Percentiles rank a stretch among this genome's conserved stretches.
Evolutionary conservation across 2,797 vertebrate genomes (phyloP).

Genomic region (Crenichthys baileyi): DNA sequence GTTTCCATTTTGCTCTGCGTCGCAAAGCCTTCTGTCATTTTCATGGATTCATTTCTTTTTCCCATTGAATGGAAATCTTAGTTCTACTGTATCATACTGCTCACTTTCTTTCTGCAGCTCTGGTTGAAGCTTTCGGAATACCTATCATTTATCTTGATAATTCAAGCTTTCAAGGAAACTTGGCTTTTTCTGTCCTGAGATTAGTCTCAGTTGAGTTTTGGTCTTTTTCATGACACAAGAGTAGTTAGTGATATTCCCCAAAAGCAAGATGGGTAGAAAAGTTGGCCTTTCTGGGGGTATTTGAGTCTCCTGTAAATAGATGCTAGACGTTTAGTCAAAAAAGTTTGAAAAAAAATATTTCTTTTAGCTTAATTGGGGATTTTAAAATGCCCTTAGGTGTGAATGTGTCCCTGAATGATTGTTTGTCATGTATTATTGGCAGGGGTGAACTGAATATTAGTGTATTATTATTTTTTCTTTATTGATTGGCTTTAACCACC

Average conservation of each 20-base stretch:
- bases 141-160: neutral
- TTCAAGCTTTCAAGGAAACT: neutral
- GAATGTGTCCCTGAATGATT: neutral
- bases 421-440: too few relatives aligned
- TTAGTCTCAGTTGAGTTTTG: neutral
- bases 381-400: neutral
- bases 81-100: neutral
- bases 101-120: neutral
- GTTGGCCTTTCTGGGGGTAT: too few relatives aligned
- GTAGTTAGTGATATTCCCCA: too few relatives aligned
- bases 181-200: neutral
- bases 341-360: neutral
- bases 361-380: neutral
- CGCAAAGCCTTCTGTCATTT: neutral
- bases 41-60: slow-evolving; percentile 2
- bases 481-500: neutral
- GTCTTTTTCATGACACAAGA: neutral
- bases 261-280: too few relatives aligned
- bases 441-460: neutral
- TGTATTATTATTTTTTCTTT: neutral
- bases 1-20: neutral
- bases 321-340: neutral
- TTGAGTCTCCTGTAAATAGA: neutral
- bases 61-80: neutral
- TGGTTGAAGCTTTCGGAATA: neutral